Evolutionary conservation across 1,140 invertebrate genomes (phyloP).

Genomic region (Psix sp.): DNA sequence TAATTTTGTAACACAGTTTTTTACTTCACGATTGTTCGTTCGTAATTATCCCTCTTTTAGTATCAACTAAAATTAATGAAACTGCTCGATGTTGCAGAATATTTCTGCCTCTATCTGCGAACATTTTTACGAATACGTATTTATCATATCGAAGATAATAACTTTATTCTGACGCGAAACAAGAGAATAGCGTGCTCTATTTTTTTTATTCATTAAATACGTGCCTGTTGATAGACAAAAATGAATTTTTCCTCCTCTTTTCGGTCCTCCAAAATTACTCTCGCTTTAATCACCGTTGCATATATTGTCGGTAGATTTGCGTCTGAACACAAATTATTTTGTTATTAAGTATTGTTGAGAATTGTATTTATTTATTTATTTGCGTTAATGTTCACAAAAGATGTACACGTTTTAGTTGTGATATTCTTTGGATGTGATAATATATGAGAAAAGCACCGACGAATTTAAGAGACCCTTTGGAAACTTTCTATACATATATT

Average conservation of each 20-base stretch:
- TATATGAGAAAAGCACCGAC: constrained; percentile 3
- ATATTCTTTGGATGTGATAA: constrained; percentile 22
- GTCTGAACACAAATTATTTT: constrained; percentile 3
- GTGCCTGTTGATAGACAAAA: no score
- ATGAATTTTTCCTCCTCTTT: background rate
- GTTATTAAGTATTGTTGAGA: constrained; percentile 1
- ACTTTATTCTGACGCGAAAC: constrained; percentile 20
- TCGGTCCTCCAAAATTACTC: constrained; percentile 1
- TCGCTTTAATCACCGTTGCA: no score
- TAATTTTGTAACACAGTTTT: constrained; percentile 20
- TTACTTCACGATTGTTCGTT: constrained; percentile 14
- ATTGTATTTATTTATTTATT: constrained; percentile 28
- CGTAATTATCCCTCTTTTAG: constrained; percentile 17
- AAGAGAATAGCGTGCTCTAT: constrained; percentile 38
- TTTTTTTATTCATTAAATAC: constrained; percentile 44
- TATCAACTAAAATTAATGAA: constrained; percentile 21
- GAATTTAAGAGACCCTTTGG: constrained; percentile 3
- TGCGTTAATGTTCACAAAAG: constrained; percentile 7
- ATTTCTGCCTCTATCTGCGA: constrained; percentile 44
- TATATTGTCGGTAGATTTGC: constrained; percentile 18
- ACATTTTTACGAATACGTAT: constrained; percentile 42
- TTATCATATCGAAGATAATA: constrained; percentile 30
- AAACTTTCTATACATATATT: constrained; percentile 17
- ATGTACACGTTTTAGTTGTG: constrained; percentile 38
- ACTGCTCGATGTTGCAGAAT: constrained; percentile 53